phyloP scores from a whole-genome alignment of 2,113 vertebrate species.

The Xiphophorus couchianus region DNA sequence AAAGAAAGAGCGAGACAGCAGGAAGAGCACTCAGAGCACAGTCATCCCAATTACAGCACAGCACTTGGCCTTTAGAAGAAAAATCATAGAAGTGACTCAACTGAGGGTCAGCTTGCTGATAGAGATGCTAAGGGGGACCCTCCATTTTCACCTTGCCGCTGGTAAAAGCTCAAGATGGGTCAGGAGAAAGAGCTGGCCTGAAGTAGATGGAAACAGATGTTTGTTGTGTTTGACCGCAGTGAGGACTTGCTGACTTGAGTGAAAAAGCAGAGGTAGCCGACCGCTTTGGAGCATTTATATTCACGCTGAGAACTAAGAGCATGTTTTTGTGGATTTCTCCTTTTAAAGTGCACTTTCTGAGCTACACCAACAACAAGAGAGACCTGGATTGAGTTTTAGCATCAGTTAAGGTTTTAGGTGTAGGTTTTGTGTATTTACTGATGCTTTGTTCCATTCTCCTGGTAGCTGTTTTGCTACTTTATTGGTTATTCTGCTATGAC shows the following conservation, averaged over 20 bases:
- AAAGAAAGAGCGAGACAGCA: constrained; percentile 35
- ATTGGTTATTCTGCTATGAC: neutral
- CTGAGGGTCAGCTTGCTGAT: constrained; percentile 56
- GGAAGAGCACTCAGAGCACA: constrained; percentile 51
- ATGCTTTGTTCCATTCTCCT: neutral
- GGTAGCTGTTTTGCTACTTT: neutral
- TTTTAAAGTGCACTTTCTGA: neutral
- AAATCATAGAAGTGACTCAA: constrained; percentile 51
- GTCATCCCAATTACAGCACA: constrained; percentile 39
- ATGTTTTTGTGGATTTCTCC: neutral
- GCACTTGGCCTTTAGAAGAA: constrained; percentile 64
- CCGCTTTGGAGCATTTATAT: neutral
- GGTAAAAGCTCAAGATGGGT: constrained; percentile 53
- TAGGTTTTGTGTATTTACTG: neutral
- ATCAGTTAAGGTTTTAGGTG: neutral
- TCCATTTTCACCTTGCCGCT: constrained; percentile 53
- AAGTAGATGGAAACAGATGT: constrained; percentile 27
- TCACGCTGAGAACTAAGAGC: constrained; percentile 2
- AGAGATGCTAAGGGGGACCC: constrained; percentile 31
- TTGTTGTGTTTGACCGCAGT: constrained; percentile 13
- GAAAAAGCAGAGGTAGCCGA: constrained; percentile 1
- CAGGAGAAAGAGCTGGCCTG: constrained; percentile 33
- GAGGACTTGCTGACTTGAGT: constrained; percentile 21
- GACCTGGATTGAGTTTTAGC: neutral
- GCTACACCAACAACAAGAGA: neutral